Base-by-base conservation (phyloP, 2,888 invertebrate genomes). In the Deroplatys truncata region DNA sequence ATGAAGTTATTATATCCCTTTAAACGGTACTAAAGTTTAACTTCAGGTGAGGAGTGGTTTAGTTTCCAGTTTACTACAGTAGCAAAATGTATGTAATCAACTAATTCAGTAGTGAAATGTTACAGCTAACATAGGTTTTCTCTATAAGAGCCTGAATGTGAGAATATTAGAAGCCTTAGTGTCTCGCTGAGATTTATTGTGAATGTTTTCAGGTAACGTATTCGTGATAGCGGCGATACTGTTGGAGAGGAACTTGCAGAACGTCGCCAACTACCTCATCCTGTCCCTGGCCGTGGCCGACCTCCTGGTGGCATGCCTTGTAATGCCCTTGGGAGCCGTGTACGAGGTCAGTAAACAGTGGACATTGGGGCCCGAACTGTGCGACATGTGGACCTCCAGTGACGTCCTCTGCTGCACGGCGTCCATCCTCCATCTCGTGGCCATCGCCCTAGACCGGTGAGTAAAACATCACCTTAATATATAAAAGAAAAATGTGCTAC, bases 191-290 rank as follows among this genome's bases (percentile, higher is more conserved):
- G 35, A 0, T 5, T 35, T 1, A 0, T 28, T 10, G 28, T 86
- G 35, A n/a, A 7, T 86, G 43, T 83, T n/a, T 84, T 84, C 95
- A 97, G 98, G 98, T 91, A 99, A 99, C 94, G 97, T 98, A 89
- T 98, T 98, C 94, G 98, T 99, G 92, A 98, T 98, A 94, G 97
- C 98, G 56, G 98, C 98, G 91, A 98, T 99, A 92, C 94, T 98
- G 90, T 94, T 98, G 92, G 98, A 98, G 93, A 95, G 97, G 91
- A 97, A 97, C 93, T 95, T 98, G 90, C 97, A 98, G 92, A 97
- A 96, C 92, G 98, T 98, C 72, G 97, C 98, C 90, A 98, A 98
- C 94, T 98, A 98, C 94, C 94, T 98, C 92, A 98, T 98, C 92
- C 95, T 98, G 91, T 97, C 98, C 29, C 94, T 98, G 93, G 98